These are phyloP conservation scores for Progne subis DNA, from an alignment of 2,113 vertebrate species.

Conservation along the genomic window DNA sequence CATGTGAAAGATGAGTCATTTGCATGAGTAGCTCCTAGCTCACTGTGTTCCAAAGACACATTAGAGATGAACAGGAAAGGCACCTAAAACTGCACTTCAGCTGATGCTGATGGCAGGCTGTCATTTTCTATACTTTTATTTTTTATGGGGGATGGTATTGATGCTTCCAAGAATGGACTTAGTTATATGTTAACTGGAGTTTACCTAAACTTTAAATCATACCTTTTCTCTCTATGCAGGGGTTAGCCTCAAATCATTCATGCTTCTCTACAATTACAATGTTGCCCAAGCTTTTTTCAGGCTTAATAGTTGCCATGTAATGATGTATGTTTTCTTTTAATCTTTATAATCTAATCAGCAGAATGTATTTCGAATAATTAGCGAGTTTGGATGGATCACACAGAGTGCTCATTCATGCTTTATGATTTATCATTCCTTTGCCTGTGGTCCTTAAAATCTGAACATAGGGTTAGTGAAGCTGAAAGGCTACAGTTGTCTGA, in stretches of 20 bases:
- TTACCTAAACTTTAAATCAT: neutral
- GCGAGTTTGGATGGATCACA: neutral
- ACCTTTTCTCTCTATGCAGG: neutral
- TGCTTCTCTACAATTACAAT: neutral
- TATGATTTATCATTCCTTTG: neutral
- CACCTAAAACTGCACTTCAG: neutral
- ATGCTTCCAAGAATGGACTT: neutral
- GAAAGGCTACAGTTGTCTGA: neutral
- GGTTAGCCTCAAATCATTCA: neutral
- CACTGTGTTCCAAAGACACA: neutral
- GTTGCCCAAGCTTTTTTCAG: neutral
- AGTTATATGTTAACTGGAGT: neutral
- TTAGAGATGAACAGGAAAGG: neutral
- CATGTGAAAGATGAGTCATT: neutral
- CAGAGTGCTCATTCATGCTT: rapidly evolving
- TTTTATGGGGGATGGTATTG: neutral
- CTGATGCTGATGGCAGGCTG: neutral
- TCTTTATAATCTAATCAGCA: neutral
- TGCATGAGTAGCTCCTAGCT: neutral
- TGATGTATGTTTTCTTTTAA: neutral
- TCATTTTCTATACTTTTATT: neutral
- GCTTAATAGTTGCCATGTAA: neutral
- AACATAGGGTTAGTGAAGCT: neutral
- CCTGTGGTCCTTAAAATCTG: neutral
- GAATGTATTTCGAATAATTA: neutral